Evolutionary conservation across 2,888 invertebrate genomes (phyloP).

Genomic region (Lochmaea crataegi): DNA sequence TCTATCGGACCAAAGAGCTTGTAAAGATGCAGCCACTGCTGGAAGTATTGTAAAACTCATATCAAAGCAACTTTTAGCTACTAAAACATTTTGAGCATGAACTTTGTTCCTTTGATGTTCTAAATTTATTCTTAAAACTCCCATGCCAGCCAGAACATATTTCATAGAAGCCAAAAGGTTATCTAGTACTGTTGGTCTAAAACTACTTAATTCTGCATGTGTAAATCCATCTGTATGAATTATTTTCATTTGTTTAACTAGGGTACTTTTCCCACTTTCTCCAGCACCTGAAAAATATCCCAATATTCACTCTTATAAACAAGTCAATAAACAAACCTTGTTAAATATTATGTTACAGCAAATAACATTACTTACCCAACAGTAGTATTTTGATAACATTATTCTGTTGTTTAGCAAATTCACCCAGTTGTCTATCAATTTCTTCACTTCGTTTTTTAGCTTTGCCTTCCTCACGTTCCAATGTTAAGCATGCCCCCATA

Average conservation of each 20-base stretch:
- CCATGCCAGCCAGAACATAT: slow-evolving; percentile 76
- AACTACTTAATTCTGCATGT: slow-evolving; percentile 70
- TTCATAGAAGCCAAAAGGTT: slow-evolving; percentile 76
- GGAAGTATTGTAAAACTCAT: slow-evolving; percentile 69
- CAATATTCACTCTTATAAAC: not conserved
- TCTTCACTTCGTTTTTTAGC: slow-evolving; percentile 72
- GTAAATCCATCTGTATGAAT: slow-evolving; percentile 76
- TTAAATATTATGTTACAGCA: not conserved
- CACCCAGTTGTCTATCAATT: slow-evolving; percentile 71
- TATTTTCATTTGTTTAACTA: slow-evolving; percentile 78
- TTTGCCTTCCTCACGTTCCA: slow-evolving; percentile 71
- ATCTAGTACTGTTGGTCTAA: slow-evolving; percentile 73
- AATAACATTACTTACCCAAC: slow-evolving; percentile 64
- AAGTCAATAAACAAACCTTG: not conserved
- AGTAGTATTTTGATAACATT: slow-evolving; percentile 74
- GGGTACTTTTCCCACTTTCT: slow-evolving; percentile 76
- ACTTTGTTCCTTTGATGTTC: slow-evolving; percentile 71
- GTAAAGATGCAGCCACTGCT: slow-evolving; percentile 67
- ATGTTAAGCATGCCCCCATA: slow-evolving; percentile 74
- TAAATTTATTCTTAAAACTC: slow-evolving; percentile 72
- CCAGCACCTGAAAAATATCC: slow-evolving; percentile 68
- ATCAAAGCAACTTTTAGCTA: slow-evolving; percentile 69
- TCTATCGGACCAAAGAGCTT: slow-evolving; percentile 72
- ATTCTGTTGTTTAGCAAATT: slow-evolving; percentile 70
- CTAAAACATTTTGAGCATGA: slow-evolving; percentile 68